Evolutionary conservation across 2,797 vertebrate species (phyloP).

Genomic region (Sebastes iracundus): DNA sequence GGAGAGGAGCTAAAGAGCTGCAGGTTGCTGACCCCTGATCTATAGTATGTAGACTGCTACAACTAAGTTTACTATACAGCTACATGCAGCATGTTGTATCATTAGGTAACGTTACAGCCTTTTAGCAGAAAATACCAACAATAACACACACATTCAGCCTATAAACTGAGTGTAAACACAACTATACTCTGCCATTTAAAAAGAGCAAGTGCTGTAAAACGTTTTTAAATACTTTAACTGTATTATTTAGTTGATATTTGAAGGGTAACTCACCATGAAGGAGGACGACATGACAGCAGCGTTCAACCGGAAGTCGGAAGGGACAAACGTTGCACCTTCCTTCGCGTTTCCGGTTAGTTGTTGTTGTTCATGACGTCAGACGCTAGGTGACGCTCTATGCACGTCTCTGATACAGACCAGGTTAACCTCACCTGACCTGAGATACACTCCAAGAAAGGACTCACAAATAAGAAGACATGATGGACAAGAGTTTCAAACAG

Average conservation of each 20-base stretch:
- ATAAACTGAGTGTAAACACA: background rate
- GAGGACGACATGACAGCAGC: conserved; percentile 61
- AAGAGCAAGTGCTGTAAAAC: rapidly evolving
- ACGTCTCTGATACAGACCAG: background rate
- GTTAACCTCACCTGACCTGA: background rate
- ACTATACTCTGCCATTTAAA: rapidly evolving
- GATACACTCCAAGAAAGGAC: background rate
- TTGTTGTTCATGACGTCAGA: background rate
- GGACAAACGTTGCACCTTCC: conserved; percentile 36
- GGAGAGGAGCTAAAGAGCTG: too few relatives aligned
- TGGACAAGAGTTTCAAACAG: background rate
- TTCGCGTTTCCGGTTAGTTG: background rate
- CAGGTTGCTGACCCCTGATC: too few relatives aligned
- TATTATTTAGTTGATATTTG: background rate
- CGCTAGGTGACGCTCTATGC: conserved; percentile 36
- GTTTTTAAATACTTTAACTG: rapidly evolving
- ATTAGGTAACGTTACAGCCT: background rate
- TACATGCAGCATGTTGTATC: too few relatives aligned
- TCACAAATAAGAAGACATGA: background rate
- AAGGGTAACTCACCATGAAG: conserved; percentile 68
- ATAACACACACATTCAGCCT: rapidly evolving
- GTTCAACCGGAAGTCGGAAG: conserved; percentile 20
- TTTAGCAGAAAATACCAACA: background rate
- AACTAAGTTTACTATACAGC: too few relatives aligned
- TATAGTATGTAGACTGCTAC: too few relatives aligned